Evolutionary conservation across 2,797 vertebrate genomes (phyloP).

Genomic region (Ptychobarbus kaznakovi): DNA sequence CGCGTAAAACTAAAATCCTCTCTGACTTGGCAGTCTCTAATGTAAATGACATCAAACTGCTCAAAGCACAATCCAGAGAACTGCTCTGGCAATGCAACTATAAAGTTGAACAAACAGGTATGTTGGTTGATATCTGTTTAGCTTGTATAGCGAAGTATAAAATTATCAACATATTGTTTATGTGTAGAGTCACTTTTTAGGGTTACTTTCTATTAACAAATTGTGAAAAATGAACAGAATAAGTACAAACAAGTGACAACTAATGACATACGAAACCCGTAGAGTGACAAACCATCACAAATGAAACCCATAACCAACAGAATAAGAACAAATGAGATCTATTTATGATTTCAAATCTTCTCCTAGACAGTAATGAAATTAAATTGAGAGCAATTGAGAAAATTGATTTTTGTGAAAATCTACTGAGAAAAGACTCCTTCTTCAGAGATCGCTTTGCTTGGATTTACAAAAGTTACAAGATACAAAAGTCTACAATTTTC

Average conservation of each 20-base stretch:
- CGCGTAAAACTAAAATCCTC: slow-evolving; percentile 49
- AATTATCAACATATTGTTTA: background rate
- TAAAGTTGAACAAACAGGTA: background rate
- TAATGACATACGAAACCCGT: background rate
- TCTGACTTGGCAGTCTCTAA: slow-evolving; percentile 43
- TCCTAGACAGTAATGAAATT: background rate
- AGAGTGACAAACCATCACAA: background rate
- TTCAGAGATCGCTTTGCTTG: background rate
- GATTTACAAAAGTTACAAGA: background rate
- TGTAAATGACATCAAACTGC: slow-evolving; percentile 50
- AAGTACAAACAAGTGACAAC: background rate
- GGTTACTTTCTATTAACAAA: background rate
- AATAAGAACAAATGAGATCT: background rate
- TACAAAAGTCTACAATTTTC: background rate
- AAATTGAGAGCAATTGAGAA: background rate
- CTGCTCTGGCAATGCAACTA: background rate
- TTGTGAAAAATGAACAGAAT: background rate
- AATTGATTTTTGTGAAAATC: background rate
- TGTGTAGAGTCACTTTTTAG: background rate
- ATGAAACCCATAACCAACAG: background rate
- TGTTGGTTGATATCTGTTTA: slow-evolving; percentile 2
- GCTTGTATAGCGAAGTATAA: background rate
- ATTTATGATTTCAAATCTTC: background rate
- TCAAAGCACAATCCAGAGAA: slow-evolving; percentile 38
- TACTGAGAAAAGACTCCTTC: background rate